Evolutionary conservation across 2,797 vertebrate species (phyloP), one percentile per base, ranked within the genome.

Genomic region (Acrossocheilus wenchowensis): DNA sequence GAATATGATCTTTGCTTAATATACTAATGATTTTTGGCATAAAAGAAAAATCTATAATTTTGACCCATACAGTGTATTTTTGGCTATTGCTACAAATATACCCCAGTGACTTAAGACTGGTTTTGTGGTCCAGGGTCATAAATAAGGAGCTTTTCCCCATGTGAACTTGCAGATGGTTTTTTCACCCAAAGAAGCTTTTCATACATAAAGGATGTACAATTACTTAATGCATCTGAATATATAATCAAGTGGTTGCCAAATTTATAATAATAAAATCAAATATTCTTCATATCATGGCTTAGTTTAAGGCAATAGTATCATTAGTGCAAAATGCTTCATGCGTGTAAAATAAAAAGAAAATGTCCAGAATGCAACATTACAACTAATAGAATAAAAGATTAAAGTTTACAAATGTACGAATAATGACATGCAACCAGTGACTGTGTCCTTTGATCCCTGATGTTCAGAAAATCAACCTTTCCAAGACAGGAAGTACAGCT

Each of bases 401-500:
- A 62, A 48, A 78, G 5, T 39, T 5, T n/a, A 10, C 2, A 0
- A 69, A 11, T 72, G 34, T 41, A 68, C 0, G 3, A 15, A 71
- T 48, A 36, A 34, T 60, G 36, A 41, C 15, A 52, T 52, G 15
- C 11, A 52, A 52, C 50, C 6, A 52, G 7, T 57, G 7, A 57
- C 8, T 21, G 52, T 57, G 52, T 57, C 19, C 52, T 57, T 57
- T 57, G 54, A 26, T 26, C 26, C 26, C 26, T 26, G 26, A 26
- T 26, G 26, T 26, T 26, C 26, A 26, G 26, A 12, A 5, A n/a
- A 34, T 92, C 87, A 94, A 72, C 92, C 91, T 82, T 36, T 94
- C 95, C 94, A 95, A 81, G 91, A 94, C 15, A 98, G 93, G 82
- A 97, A 95, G 93, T 97, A 97, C 19, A 97, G 23, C 0, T 95